Base-by-base conservation (phyloP, 2,797 vertebrate genomes). In the Petrocephalus sullivani region DNA sequence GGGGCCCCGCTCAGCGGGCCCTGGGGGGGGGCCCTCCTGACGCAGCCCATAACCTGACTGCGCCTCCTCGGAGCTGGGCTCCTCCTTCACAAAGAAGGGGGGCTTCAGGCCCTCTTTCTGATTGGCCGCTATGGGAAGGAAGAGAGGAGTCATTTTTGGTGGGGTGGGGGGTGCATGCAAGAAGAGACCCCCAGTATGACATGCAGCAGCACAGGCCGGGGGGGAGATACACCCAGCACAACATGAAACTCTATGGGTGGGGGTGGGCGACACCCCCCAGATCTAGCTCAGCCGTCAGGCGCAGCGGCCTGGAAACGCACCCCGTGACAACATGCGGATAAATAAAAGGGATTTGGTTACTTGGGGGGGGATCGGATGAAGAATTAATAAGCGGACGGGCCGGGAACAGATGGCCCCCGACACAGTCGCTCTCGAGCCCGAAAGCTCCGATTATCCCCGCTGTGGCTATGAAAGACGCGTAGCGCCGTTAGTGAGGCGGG, bases 91-190 rank as follows among this genome's bases (percentile, higher is more conserved):
- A 94, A 96, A 95, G 95, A 98, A 97, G 37, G 95, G 96, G 90
- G 97, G 96, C 94, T 97, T 98, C 91, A 98, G 94, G 51, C 96
- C 95, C 90, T 99, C 98, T 94, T 97, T 99, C 94, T 99, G 98
- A 96, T 98, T 99, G 93, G 98, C 98, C 92, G 98, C 98, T 99
- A 94, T 21, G 91, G 87, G 88, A 83, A 14, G 33, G 37, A 9
- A 21, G 78, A 71, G 78, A 85, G 28, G 49, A 41, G 16, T 71
- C 14, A 21, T 56, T 7, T 41, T 41, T 19, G 19, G 41, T 3
- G 51, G 53, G 23, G 53, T 28, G 28, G 19, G 46, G 51, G 51
- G 21, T 54, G 8, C 14, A 19, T 23, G n/a, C 21, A 16, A 9
- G 46, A 54, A 41, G 12, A 57, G 41, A 37, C 33, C 67, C 67